These are phyloP conservation scores for Siniperca obscura DNA, from an alignment of 2,797 vertebrate genomes.

Conservation along the genomic window DNA sequence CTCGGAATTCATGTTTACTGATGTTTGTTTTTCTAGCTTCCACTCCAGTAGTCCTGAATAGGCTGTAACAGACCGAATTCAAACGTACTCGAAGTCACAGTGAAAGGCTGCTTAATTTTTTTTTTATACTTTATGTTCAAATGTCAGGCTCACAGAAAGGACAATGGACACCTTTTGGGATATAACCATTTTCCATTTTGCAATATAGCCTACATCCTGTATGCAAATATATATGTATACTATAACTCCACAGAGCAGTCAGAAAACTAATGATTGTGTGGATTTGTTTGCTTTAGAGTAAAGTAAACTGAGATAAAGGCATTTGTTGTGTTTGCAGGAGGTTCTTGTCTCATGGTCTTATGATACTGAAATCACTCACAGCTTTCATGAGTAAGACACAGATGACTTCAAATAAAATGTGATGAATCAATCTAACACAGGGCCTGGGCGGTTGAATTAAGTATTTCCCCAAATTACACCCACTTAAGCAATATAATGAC, in stretches of 20 bases:
- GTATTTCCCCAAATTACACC: background rate
- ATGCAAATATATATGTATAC: background rate
- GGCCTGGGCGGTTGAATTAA: background rate
- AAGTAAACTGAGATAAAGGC: background rate
- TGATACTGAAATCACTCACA: constrained; percentile 18
- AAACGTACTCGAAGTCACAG: background rate
- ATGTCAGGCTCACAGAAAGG: background rate
- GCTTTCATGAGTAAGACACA: constrained; percentile 27
- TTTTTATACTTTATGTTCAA: background rate
- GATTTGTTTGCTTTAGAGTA: constrained; percentile 3
- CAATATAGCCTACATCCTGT: background rate
- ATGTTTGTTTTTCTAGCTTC: background rate
- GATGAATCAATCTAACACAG: background rate
- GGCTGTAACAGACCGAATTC: background rate
- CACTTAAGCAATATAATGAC: background rate
- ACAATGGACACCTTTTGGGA: background rate
- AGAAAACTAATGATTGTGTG: background rate
- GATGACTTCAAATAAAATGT: background rate
- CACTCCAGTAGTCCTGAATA: background rate
- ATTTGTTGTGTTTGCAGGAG: background rate
- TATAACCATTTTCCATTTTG: background rate
- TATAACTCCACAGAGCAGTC: background rate
- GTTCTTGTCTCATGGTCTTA: constrained; percentile 18
- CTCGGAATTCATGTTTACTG: background rate
- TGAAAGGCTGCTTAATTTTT: background rate